These are phyloP conservation scores for Myotis davidii DNA, from an alignment of 2,113 vertebrate species.

Conservation along the genomic window DNA sequence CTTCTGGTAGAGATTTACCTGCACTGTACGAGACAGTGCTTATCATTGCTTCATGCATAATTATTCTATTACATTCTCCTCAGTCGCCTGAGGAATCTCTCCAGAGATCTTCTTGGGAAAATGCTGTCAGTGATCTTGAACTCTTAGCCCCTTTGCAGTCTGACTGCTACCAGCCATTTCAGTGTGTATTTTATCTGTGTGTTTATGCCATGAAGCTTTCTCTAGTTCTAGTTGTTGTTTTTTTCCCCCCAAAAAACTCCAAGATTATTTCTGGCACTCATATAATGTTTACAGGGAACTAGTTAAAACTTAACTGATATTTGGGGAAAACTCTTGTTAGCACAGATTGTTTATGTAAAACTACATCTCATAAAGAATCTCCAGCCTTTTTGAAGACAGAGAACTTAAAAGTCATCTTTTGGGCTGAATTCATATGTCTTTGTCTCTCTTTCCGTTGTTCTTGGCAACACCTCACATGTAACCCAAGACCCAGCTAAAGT, in stretches of 20 bases:
- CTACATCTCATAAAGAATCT: conserved; percentile 69
- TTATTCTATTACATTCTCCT: neutral
- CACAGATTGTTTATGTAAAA: conserved; percentile 70
- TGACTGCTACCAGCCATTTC: neutral
- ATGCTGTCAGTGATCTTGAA: neutral
- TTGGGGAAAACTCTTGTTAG: conserved; percentile 66
- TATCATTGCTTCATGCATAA: neutral
- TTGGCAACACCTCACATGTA: conserved; percentile 76
- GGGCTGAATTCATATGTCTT: conserved; percentile 68
- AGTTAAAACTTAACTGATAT: conserved; percentile 75
- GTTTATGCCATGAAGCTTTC: neutral
- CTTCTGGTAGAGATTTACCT: neutral
- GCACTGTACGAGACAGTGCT: neutral
- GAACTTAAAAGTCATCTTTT: conserved; percentile 69
- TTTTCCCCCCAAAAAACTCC: neutral
- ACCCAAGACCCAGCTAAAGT: conserved; percentile 72
- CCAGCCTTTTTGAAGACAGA: conserved; percentile 71
- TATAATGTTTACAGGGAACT: conserved; percentile 43
- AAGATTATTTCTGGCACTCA: conserved; percentile 42
- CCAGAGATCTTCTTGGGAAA: neutral
- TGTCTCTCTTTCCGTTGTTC: conserved; percentile 76
- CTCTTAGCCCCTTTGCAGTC: neutral
- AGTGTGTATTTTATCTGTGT: neutral
- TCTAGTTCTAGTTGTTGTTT: neutral
- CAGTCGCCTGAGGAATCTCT: conserved; percentile 42